Percentiles rank a stretch among this genome's conserved stretches.
Evolutionary conservation across 2,797 vertebrate species (phyloP).

Genomic region (Oreochromis mossambicus): DNA sequence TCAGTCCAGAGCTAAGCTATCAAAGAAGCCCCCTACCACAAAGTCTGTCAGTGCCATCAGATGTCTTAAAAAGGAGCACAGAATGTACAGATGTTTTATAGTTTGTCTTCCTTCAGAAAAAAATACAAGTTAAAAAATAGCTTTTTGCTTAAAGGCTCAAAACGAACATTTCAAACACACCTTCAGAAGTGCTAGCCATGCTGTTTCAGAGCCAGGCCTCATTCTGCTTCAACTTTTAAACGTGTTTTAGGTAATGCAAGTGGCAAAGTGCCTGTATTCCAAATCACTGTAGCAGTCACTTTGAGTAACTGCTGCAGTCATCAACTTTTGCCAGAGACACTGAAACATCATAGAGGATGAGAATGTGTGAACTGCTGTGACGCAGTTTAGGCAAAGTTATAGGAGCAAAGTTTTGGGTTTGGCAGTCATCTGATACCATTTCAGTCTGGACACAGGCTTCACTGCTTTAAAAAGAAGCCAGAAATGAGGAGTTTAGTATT

Average conservation of each 20-base stretch:
- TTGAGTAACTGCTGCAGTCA: not conserved
- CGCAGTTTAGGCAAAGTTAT: not conserved
- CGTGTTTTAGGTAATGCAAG: not conserved
- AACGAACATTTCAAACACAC: not conserved
- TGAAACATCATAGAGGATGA: not conserved
- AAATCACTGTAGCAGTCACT: not conserved
- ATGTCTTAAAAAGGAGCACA: not conserved
- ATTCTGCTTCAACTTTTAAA: not conserved
- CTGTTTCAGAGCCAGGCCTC: not conserved
- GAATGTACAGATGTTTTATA: not conserved
- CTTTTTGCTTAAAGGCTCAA: not conserved
- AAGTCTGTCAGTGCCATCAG: not conserved
- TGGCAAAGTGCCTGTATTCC: not conserved
- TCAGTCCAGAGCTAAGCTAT: conserved; percentile 18
- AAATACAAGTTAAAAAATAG: not conserved
- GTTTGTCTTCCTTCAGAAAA: not conserved
- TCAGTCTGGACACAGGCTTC: not conserved
- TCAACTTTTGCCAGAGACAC: not conserved
- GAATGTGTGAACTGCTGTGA: not conserved
- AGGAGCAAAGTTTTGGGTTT: not conserved
- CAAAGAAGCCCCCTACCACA: not conserved
- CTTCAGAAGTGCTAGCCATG: not conserved
- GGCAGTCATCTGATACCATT: not conserved
- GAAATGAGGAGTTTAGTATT: conserved; percentile 1
- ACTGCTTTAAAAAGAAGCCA: not conserved